Evolutionary conservation across 1,140 invertebrate genomes (phyloP), one percentile per base, ranked within the genome.

Genomic region (Diachasma alloeum): DNA sequence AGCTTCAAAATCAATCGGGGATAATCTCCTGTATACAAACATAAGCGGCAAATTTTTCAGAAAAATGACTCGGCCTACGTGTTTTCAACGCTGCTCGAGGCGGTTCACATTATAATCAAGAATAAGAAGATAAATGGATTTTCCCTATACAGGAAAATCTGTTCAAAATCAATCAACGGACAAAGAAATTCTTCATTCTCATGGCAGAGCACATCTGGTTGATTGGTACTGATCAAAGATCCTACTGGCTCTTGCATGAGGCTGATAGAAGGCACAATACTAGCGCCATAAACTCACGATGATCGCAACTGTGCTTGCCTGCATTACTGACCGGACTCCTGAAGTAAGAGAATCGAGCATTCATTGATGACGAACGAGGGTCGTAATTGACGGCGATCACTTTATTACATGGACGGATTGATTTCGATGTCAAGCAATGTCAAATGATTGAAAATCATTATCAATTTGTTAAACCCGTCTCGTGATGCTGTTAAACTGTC

Each of bases 371-470:
- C 15, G 11, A 76, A 59, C 73, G 85, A 87, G 87, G 82, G 79
- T 77, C 77, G 79, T 82, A 83, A 89, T 89, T 87, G 87, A 84
- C 85, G 86, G 83, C 82, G 83, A 88, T 89, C 84, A 78, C 82
- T 88, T 87, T 89, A 89, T 83, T 86, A 88, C 84, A 80, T 87
- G 81, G 85, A 85, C 87, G 84, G 81, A 86, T 87, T 88, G 86
- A 88, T 89, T 89, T 88, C 85, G 68, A 83, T 87, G 87, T 89
- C 87, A 89, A 89, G 77, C 84, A 84, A 86, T 87, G 87, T 89
- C 87, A 89, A 89, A 88, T 79, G 87, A 82, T 81, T 78, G 83
- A 76, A 84, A 88, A 87, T 88, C 83, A 84, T 87, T 79, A 81
- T 84, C 83, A 86, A 88, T 89, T 88, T 86, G 83, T 84, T 82